Evolutionary conservation across 2,888 invertebrate genomes (phyloP).

Genomic region (Eristalis pertinax): DNA sequence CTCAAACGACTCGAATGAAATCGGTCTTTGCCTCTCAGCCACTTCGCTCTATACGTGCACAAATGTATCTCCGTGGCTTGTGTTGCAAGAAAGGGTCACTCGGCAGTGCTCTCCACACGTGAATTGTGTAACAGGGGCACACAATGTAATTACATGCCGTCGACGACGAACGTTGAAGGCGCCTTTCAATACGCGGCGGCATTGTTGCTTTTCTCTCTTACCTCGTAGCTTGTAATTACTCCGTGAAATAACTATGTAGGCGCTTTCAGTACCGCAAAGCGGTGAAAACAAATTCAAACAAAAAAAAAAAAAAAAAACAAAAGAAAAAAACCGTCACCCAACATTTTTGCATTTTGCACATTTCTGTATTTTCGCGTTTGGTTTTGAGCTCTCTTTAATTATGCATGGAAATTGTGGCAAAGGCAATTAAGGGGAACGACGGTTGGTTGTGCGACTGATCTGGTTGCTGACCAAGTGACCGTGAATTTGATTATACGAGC

Average conservation of each 20-base stretch:
- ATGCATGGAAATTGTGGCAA: constrained; percentile 44
- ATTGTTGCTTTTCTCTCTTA: constrained; percentile 25
- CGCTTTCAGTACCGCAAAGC: constrained; percentile 30
- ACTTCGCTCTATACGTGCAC: neutral
- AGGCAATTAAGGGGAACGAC: constrained; percentile 45
- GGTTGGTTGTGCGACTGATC: constrained; percentile 38
- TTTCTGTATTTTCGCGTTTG: constrained; percentile 15
- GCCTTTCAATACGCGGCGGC: constrained; percentile 45
- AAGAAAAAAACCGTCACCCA: constrained; percentile 16
- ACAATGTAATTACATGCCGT: constrained; percentile 45
- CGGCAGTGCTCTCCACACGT: constrained; percentile 48
- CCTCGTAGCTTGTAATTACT: constrained; percentile 40
- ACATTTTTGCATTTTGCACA: constrained; percentile 52
- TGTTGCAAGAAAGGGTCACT: constrained; percentile 39
- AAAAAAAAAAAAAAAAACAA: neutral
- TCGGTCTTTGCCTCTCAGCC: neutral
- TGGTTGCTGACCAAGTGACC: constrained; percentile 61
- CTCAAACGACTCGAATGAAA: constrained; percentile 24
- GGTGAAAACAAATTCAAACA: too few species aligned
- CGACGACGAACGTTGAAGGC: constrained; percentile 34
- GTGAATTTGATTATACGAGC: constrained; percentile 57
- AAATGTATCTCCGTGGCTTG: neutral
- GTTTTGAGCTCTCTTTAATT: constrained; percentile 47
- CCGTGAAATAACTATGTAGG: constrained; percentile 46
- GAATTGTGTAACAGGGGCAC: constrained; percentile 49